Evolutionary conservation across 2,113 vertebrate species (phyloP).

Genomic region (Heterocephalus glaber): DNA sequence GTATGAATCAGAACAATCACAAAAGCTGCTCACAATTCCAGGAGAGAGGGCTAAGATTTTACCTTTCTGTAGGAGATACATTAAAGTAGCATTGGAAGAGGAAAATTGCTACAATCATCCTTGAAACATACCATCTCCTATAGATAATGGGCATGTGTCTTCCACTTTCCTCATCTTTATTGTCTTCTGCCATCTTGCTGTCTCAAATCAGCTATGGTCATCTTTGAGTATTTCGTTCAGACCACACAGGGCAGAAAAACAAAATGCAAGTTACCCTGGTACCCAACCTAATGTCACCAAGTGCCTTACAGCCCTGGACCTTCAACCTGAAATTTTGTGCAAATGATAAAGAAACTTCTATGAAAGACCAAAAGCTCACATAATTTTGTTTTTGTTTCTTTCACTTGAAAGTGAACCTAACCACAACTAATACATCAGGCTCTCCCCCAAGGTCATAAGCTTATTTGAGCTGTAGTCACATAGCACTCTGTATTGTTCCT

Average conservation of each 20-base stretch:
- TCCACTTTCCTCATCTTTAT: neutral
- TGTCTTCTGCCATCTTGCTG: neutral
- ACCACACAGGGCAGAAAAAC: neutral
- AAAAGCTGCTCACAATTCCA: neutral
- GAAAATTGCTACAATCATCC: neutral
- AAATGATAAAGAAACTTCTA: neutral
- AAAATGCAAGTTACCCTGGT: neutral
- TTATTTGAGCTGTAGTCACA: neutral
- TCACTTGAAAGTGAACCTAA: neutral
- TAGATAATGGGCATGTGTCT: neutral
- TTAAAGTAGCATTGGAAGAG: neutral
- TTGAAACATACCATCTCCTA: neutral
- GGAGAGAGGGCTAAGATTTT: neutral
- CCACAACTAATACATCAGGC: neutral
- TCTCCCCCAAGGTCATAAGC: neutral
- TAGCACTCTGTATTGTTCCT: accelerated
- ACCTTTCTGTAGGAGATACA: neutral
- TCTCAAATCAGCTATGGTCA: neutral
- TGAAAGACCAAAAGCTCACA: neutral
- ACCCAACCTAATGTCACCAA: neutral
- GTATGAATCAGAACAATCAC: neutral
- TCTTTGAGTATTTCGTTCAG: neutral
- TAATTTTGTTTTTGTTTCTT: neutral
- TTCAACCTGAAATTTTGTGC: neutral
- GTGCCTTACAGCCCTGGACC: too few relatives aligned